Conservation (phyloP, 2,888 invertebrate species). For the Laothoe populi region DNA sequence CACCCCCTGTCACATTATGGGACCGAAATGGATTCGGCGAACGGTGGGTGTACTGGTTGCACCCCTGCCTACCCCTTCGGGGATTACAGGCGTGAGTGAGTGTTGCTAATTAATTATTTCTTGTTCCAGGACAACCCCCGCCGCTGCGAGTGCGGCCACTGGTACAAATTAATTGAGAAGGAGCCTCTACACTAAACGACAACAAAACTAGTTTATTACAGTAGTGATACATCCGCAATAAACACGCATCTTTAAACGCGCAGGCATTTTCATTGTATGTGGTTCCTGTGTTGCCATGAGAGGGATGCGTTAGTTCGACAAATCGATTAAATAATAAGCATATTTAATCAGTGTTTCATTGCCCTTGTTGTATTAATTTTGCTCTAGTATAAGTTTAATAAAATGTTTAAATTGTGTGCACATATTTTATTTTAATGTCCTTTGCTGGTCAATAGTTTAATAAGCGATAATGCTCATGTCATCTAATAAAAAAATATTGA, state of each 20-base stretch:
- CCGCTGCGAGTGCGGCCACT: constrained; percentile 98
- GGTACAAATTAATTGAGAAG: constrained; percentile 96
- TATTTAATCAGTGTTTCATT: constrained; percentile 67
- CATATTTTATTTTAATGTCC: constrained; percentile 35
- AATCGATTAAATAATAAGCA: constrained; percentile 78
- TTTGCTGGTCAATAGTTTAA: not conserved
- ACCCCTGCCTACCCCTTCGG: too few relatives aligned
- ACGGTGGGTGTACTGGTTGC: too few relatives aligned
- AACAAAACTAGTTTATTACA: constrained; percentile 65
- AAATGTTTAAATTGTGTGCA: constrained; percentile 42
- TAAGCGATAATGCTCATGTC: too few relatives aligned
- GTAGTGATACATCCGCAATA: constrained; percentile 71
- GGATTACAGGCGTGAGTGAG: not conserved
- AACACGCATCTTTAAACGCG: constrained; percentile 59
- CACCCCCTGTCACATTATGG: too few relatives aligned
- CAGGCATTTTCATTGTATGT: constrained; percentile 50
- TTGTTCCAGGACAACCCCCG: constrained; percentile 90
- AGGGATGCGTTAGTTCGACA: constrained; percentile 61
- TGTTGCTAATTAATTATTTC: constrained; percentile 31
- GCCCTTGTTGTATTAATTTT: constrained; percentile 39
- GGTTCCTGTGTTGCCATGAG: constrained; percentile 60
- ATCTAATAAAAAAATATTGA: too few relatives aligned
- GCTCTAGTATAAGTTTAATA: constrained; percentile 44
- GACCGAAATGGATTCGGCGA: too few relatives aligned
- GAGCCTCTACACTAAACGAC: constrained; percentile 85